Base-by-base conservation (phyloP, 2,888 invertebrate genomes). In the Tupiocoris notatus region DNA sequence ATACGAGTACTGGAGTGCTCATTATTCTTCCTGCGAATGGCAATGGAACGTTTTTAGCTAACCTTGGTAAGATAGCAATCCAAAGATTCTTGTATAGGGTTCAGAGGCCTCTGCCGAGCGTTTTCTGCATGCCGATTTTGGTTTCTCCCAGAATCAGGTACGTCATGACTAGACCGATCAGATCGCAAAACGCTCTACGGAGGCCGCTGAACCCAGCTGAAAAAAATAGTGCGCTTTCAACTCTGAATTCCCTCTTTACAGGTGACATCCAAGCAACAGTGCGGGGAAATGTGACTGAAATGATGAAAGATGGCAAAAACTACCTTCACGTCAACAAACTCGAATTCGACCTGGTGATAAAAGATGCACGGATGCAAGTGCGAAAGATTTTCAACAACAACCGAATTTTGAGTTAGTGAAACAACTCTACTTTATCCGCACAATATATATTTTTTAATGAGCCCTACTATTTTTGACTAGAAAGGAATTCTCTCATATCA, bases 11-110 rank as follows among this genome's bases (percentile, higher is more conserved):
- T 73, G 91, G 91, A 0, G 88, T 91, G 1, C 83, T 91, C 61
- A 86, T 91, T 78, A 90, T 91, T 78, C 86, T 91, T 63, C 91
- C 91, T 7, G 91, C 91, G 0, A 89, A 89, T 79, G 91, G 91
- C 75, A 89, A 89, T 79, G 91, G 91, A 24, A 89, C 89, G 7
- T 91, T 91, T 81, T 87, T 88, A 81, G 90, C 89, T 59, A 84
- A 86, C 67, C 88, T 91, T 81, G 87, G 88, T 81, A 71, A 77
- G n/a, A n/a, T n/a, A n/a, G n/a, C n/a, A n/a, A n/a, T n/a, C n/a
- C n/a, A n/a, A n/a, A n/a, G n/a, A n/a, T n/a, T n/a, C n/a, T n/a
- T n/a, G n/a, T n/a, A n/a, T n/a, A n/a, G n/a, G n/a, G n/a, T n/a
- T n/a, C n/a, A n/a, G n/a, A n/a, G n/a, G n/a, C n/a, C n/a, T n/a